Evolutionary conservation across 2,888 invertebrate species (phyloP).

Genomic region (Nematopogon swammerdamellus): DNA sequence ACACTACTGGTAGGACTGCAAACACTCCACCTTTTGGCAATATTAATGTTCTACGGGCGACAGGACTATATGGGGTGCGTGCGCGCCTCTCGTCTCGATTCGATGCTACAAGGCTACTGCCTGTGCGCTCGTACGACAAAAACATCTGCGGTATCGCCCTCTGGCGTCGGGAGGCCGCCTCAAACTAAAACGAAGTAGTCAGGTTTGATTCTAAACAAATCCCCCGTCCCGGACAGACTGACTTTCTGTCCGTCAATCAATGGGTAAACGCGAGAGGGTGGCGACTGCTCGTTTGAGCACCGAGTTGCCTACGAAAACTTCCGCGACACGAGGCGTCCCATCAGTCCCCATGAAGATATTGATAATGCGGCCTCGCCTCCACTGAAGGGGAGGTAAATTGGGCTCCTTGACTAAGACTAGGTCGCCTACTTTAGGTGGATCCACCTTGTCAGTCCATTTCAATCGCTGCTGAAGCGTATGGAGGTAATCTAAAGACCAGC

Average conservation of each 20-base stretch:
- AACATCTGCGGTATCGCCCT: too few species aligned
- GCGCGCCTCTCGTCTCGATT: too few species aligned
- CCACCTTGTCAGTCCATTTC: conserved; percentile 11
- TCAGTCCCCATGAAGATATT: background rate
- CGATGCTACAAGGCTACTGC: too few species aligned
- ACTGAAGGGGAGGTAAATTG: conserved; percentile 9
- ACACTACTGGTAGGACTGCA: too few species aligned
- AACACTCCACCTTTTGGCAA: too few species aligned
- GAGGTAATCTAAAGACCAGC: conserved; percentile 13
- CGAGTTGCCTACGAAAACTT: background rate
- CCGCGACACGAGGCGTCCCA: background rate
- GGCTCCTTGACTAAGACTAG: conserved; percentile 14
- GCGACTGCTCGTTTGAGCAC: background rate
- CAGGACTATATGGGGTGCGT: too few species aligned
- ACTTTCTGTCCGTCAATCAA: background rate
- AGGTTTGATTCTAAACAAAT: too few species aligned
- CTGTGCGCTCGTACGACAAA: too few species aligned
- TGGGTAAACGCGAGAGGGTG: background rate
- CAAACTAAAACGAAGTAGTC: too few species aligned
- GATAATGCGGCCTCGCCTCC: conserved; percentile 9
- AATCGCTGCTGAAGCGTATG: conserved; percentile 11
- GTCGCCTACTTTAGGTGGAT: conserved; percentile 7
- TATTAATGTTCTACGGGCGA: too few species aligned
- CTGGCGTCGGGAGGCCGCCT: too few species aligned
- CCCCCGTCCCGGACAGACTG: too few species aligned